phyloP scores from a whole-genome alignment of 2,888 invertebrate genomes.

The Heliconius hortense region DNA sequence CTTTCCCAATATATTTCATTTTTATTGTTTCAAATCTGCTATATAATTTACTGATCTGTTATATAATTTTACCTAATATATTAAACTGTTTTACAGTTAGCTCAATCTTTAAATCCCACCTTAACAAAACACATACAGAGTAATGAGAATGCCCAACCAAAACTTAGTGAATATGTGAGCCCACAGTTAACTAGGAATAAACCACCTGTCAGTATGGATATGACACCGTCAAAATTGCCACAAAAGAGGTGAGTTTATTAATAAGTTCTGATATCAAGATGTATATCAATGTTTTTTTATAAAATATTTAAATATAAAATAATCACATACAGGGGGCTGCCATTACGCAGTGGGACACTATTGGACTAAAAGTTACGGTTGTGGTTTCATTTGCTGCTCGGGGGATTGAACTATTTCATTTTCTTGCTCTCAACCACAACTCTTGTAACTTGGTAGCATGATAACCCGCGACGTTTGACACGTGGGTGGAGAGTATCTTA shows the following conservation, averaged over 20 bases:
- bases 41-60: not conserved
- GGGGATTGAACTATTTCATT: too few species aligned
- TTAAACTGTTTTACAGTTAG: constrained; percentile 54
- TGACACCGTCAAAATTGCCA: constrained; percentile 58
- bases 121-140: constrained; percentile 49
- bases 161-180: constrained; percentile 66
- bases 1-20: not conserved
- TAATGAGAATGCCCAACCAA: constrained; percentile 45
- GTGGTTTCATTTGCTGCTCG: too few species aligned
- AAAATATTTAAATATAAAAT: too few species aligned
- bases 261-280: not conserved
- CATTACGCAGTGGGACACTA: too few species aligned
- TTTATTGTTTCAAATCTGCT: too few species aligned
- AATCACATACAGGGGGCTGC: too few species aligned
- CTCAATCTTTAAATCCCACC: constrained; percentile 63
- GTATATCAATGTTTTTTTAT: not conserved
- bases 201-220: constrained; percentile 62
- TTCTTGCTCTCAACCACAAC: too few species aligned
- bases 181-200: constrained; percentile 61
- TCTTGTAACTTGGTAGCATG: too few species aligned
- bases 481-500: too few species aligned
- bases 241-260: constrained; percentile 59
- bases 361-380: too few species aligned
- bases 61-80: not conserved
- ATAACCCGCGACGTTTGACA: too few species aligned